Conservation (phyloP, 2,113 vertebrate species). For the Sitta europaea region DNA sequence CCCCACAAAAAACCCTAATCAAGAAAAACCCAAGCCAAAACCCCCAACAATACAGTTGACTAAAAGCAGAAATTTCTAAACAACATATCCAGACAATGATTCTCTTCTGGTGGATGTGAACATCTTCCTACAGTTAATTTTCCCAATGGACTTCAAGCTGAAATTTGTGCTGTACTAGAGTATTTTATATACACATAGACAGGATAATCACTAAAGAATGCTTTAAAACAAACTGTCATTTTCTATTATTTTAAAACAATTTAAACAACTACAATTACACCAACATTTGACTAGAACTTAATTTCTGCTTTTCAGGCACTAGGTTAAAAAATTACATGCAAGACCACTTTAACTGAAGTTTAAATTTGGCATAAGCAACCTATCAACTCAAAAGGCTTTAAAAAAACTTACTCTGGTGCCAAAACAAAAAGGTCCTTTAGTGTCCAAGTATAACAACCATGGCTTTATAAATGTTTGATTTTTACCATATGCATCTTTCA, state of each 20-base stretch:
- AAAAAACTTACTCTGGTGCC: background rate
- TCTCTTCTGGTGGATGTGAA: background rate
- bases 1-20: fast-evolving
- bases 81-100: background rate
- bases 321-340: background rate
- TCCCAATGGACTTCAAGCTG: background rate
- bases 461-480: background rate
- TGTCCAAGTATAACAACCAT: background rate
- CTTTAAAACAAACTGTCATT: background rate
- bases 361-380: background rate
- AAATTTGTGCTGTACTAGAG: background rate
- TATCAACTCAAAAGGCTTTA: background rate
- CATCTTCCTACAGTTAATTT: background rate
- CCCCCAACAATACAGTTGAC: background rate
- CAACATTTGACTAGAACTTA: background rate
- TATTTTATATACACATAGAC: background rate
- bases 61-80: background rate
- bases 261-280: background rate
- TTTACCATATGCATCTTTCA: background rate
- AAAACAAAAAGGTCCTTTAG: background rate
- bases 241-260: background rate
- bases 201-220: background rate
- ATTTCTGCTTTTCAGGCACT: background rate
- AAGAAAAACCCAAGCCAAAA: background rate
- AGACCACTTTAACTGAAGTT: background rate